These are phyloP conservation scores for Melanotaenia nigrans DNA, from an alignment of 2,797 vertebrate genomes.

Conservation along the genomic window DNA sequence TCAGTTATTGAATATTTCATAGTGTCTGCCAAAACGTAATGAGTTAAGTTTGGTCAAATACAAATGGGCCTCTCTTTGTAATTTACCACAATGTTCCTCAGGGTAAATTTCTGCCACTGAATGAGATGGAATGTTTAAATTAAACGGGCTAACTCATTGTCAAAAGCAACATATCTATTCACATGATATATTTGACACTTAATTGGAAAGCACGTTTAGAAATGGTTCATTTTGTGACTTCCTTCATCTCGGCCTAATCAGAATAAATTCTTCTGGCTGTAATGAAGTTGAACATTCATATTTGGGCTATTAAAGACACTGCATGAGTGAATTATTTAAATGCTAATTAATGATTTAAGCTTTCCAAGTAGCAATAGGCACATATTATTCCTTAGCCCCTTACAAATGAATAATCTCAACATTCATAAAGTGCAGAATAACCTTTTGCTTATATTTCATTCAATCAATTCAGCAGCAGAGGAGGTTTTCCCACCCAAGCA, in stretches of 20 bases:
- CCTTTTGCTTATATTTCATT: conserved; percentile 68
- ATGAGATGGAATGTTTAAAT: conserved; percentile 84
- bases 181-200: conserved; percentile 79
- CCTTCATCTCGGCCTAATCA: conserved; percentile 68
- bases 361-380: conserved; percentile 71
- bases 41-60: conserved; percentile 81
- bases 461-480: conserved; percentile 65
- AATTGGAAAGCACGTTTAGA: conserved; percentile 80
- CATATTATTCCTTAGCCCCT: conserved; percentile 65
- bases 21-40: conserved; percentile 76
- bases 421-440: conserved; percentile 55
- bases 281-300: conserved; percentile 76
- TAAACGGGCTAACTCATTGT: conserved; percentile 82
- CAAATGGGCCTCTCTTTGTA: conserved; percentile 76
- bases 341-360: conserved; percentile 81
- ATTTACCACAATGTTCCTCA: conserved; percentile 74
- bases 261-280: conserved; percentile 70
- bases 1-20: conserved; percentile 82
- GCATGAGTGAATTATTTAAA: conserved; percentile 80
- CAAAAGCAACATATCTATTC: conserved; percentile 81
- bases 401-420: conserved; percentile 62
- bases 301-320: conserved; percentile 75
- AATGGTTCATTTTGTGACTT: conserved; percentile 69
- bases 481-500: conserved; percentile 56
- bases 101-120: conserved; percentile 68